These are phyloP conservation scores for Palythoa grandis DNA, from an alignment of 92 coral and sea anemone species.

Conservation along the genomic window DNA sequence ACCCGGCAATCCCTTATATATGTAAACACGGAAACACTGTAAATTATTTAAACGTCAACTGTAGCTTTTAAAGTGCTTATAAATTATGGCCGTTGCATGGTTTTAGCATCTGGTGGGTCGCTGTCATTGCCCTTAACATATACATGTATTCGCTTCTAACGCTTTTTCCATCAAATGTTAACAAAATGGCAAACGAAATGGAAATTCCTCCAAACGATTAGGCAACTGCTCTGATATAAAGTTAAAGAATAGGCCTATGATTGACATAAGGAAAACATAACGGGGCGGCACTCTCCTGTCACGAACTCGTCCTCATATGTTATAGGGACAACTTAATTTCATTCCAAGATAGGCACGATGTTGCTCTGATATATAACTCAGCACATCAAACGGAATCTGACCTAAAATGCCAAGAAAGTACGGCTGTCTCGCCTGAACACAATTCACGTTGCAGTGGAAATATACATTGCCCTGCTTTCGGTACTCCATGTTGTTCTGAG, in stretches of 20 bases:
- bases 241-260: neutral
- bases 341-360: neutral
- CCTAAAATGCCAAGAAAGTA: conserved; percentile 1
- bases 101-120: conserved; percentile 5
- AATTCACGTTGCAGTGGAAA: neutral
- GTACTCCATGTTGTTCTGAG: neutral
- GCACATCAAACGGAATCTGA: neutral
- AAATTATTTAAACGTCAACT: no score
- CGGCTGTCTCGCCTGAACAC: conserved; percentile 4
- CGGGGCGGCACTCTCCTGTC: neutral
- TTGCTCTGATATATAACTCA: neutral
- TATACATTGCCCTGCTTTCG: neutral
- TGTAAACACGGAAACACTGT: no score
- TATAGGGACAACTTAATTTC: neutral
- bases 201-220: conserved; percentile 5
- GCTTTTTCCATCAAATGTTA: conserved; percentile 31
- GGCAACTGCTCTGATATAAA: conserved; percentile 2
- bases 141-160: conserved; percentile 21
- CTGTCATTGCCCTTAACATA: conserved; percentile 35
- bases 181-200: conserved; percentile 40
- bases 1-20: no score
- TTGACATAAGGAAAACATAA: neutral
- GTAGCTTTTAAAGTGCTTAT: no score
- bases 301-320: neutral
- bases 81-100: no score